These are phyloP conservation scores for Lordiphosa andalusiaca DNA, from an alignment of 2,888 invertebrate genomes.

Conservation along the genomic window DNA sequence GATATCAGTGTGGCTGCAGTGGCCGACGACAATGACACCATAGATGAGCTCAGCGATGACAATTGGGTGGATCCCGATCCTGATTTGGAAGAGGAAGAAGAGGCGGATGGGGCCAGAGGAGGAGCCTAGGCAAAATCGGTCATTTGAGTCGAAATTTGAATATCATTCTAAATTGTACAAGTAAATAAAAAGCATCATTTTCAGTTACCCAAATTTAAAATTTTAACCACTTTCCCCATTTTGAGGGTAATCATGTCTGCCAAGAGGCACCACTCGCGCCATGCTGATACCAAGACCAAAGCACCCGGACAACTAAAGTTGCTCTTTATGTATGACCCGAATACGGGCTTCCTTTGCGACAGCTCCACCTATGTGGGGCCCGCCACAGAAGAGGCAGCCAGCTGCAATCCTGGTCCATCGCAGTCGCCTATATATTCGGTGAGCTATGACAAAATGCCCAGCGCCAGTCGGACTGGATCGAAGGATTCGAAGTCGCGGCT, in stretches of 20 bases:
- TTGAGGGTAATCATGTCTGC: not conserved
- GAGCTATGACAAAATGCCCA: too few relatives aligned
- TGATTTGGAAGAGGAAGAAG: slow-evolving; percentile 32
- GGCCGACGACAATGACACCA: slow-evolving; percentile 56
- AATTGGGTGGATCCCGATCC: slow-evolving; percentile 45
- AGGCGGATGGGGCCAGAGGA: slow-evolving; percentile 50
- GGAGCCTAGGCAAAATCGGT: slow-evolving; percentile 19
- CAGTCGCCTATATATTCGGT: too few relatives aligned
- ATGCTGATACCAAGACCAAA: too few relatives aligned
- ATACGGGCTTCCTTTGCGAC: not conserved
- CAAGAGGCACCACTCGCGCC: slow-evolving; percentile 13
- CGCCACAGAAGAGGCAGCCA: too few relatives aligned
- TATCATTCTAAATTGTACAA: not conserved
- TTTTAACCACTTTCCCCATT: not conserved
- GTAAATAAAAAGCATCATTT: not conserved
- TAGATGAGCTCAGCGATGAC: slow-evolving; percentile 58
- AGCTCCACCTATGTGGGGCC: not conserved
- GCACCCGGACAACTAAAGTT: slow-evolving; percentile 31
- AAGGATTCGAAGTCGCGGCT: too few relatives aligned
- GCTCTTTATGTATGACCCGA: not conserved
- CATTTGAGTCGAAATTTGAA: not conserved
- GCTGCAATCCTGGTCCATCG: too few relatives aligned
- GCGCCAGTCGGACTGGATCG: too few relatives aligned
- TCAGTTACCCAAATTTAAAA: slow-evolving; percentile 7
- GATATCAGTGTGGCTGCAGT: slow-evolving; percentile 58